Percentiles rank a stretch among this genome's conserved stretches.
Evolutionary conservation across 2,797 vertebrate genomes (phyloP).

Genomic region (Pteropus rufus): DNA sequence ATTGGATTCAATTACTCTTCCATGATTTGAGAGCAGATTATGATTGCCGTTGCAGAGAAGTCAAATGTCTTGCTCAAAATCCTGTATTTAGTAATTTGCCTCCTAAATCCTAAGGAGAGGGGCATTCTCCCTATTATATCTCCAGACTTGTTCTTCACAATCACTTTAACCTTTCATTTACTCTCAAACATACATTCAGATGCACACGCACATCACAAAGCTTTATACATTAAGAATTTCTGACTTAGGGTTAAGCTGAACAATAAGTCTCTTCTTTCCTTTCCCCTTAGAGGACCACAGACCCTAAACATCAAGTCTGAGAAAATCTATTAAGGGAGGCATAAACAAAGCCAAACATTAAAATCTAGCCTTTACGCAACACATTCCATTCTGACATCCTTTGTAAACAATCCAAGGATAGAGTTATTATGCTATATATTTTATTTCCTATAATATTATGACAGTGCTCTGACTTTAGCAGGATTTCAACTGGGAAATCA

Average conservation of each 20-base stretch:
- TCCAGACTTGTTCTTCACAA: neutral
- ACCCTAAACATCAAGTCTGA: neutral
- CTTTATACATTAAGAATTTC: neutral
- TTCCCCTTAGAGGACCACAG: neutral
- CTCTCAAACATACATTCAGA: neutral
- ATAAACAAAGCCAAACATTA: neutral
- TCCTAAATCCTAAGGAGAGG: neutral
- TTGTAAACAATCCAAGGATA: neutral
- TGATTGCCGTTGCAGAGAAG: neutral
- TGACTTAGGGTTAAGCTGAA: neutral
- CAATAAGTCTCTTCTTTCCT: neutral
- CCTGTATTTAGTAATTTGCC: neutral
- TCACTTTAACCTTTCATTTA: neutral
- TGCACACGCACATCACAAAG: neutral
- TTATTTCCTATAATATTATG: neutral
- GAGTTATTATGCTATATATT: neutral
- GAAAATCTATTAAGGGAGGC: neutral
- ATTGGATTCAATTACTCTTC: neutral
- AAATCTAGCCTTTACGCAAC: neutral
- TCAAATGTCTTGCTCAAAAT: neutral
- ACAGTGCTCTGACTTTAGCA: neutral
- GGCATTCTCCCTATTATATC: neutral
- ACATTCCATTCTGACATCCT: neutral
- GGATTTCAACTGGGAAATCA: neutral
- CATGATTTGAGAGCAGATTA: neutral